Evolutionary conservation across 2,113 vertebrate genomes (phyloP).

Genomic region (Chauna torquata): DNA sequence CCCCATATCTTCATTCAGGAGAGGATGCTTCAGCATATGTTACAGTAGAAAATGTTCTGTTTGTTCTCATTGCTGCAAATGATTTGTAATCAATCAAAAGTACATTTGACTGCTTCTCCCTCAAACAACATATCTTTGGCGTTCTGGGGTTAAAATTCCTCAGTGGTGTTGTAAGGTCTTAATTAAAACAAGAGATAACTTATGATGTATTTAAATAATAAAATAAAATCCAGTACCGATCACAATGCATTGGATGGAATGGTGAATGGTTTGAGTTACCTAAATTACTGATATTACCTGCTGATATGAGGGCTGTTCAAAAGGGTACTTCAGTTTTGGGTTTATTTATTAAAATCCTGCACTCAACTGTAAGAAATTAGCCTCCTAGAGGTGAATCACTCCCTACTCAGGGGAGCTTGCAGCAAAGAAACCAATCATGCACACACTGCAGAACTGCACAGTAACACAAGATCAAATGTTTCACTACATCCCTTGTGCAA

Average conservation of each 20-base stretch:
- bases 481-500: neutral
- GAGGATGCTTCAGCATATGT: neutral
- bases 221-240: conserved; percentile 62
- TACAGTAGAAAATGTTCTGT: neutral
- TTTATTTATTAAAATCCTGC: conserved; percentile 84
- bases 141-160: conserved; percentile 65
- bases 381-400: conserved; percentile 82
- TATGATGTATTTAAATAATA: conserved; percentile 60
- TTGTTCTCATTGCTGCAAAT: conserved; percentile 22
- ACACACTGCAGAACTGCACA: conserved; percentile 15
- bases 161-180: conserved; percentile 56
- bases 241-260: conserved; percentile 67
- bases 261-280: conserved; percentile 75
- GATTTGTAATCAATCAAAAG: conserved; percentile 30
- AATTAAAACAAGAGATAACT: conserved; percentile 77
- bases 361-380: conserved; percentile 83
- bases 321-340: conserved; percentile 83
- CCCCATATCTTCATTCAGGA: neutral
- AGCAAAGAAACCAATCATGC: conserved; percentile 37
- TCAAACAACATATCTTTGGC: conserved; percentile 43
- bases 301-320: conserved; percentile 83
- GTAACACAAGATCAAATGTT: conserved; percentile 14
- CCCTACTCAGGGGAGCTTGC: conserved; percentile 63
- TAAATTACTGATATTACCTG: conserved; percentile 81
- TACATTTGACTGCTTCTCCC: conserved; percentile 15